Evolutionary conservation across 2,888 invertebrate genomes (phyloP), one percentile per base, ranked within the genome.

Genomic region (Cheilosia vulpina): DNA sequence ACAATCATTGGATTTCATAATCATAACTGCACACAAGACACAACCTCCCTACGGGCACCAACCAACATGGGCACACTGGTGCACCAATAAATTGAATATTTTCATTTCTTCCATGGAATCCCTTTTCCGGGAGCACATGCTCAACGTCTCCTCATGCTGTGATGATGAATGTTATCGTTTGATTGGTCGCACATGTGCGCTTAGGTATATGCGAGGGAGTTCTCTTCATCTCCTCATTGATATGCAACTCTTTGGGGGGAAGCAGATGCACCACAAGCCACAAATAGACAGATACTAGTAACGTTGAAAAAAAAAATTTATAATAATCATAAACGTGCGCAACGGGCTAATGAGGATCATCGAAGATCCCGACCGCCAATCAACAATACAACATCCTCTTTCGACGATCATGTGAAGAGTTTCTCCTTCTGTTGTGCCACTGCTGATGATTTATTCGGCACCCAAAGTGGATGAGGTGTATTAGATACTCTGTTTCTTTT

Each of bases 131-230:
- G 81, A 62, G 79, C 81, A 85, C 72, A 85, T 85, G 85, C 76
- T 73, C 38, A 66, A 68, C 71, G 21, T 80, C 60, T 58, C 27
- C 38, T 17, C 58, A 52, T 62, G 85, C 66, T 68, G 19, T 52
- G 66, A 85, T 81, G 85, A 85, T 85, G 76, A 85, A 85, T 81
- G 85, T 81, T 77, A 81, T 66, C 76, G 72, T 85, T 81, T 85
- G 85, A 85, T 85, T 85, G 85, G 85, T 85, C 81, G 85, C 85
- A 85, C 85, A 85, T 85, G 85, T 85, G 85, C 85, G 63, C 81
- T 80, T 71, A 82, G 66, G 52, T 41, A 69, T 75, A 53, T 31
- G 68, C 57, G 68, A 81, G 79, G 79, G 69, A 84, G 68, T 65
- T 41, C 62, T 24, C 31, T 72, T n/a, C 31, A 13, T 45, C 24